These are phyloP conservation scores for Drosophila kanekoi DNA, from an alignment of 2,888 invertebrate genomes.

Conservation along the genomic window DNA sequence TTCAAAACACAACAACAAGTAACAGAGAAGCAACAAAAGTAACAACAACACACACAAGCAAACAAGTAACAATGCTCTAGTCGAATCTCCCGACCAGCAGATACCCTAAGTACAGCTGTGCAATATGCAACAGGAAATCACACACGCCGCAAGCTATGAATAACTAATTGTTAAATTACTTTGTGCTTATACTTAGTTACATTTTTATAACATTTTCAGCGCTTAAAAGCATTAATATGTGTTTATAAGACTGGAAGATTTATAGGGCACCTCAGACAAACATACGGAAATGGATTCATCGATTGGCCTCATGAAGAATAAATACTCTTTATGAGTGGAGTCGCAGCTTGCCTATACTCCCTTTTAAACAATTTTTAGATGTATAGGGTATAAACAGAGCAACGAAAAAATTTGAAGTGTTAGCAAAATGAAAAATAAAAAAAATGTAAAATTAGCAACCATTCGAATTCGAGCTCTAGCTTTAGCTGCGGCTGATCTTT, in stretches of 20 bases:
- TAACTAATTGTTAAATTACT: no score
- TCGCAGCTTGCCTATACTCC: neutral
- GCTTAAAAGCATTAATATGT: no score
- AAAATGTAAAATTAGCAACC: conserved; percentile 27
- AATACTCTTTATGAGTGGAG: neutral
- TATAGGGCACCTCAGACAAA: no score
- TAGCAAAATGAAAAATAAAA: conserved; percentile 43
- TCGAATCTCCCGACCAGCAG: neutral
- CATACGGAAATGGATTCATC: no score
- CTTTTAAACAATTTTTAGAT: neutral
- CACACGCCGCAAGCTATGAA: neutral
- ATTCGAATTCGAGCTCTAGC: conserved; percentile 21
- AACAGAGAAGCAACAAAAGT: conserved; percentile 33
- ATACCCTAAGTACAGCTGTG: neutral
- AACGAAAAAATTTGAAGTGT: conserved; percentile 38
- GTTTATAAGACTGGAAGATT: no score
- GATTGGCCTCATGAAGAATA: neutral
- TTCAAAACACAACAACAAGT: conserved; percentile 40
- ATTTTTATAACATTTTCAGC: no score
- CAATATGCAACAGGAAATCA: neutral
- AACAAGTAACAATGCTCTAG: conserved; percentile 11
- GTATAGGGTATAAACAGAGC: conserved; percentile 16
- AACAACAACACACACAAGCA: conserved; percentile 29
- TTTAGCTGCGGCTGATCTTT: conserved; percentile 38
- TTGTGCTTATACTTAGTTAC: no score